phyloP scores from a whole-genome alignment of 2,113 vertebrate genomes.

The Ceyx melanurus region DNA sequence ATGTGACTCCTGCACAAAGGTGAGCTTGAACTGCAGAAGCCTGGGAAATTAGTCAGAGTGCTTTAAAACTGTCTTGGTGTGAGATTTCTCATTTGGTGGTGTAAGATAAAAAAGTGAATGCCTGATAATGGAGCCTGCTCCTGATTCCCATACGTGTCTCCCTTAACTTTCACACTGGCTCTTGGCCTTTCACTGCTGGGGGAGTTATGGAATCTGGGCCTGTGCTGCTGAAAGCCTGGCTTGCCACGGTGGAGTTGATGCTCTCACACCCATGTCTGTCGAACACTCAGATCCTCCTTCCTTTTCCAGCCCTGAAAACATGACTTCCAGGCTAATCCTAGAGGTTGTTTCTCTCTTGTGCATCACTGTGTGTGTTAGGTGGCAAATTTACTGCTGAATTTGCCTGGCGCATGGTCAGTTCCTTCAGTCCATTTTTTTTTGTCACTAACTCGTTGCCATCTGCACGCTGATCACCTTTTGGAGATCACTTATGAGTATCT shows the following conservation, averaged over 20 bases:
- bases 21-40: neutral
- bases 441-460: neutral
- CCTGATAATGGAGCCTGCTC: fast-evolving
- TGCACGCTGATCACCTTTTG: neutral
- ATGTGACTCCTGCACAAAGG: neutral
- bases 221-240: neutral
- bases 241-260: fast-evolving
- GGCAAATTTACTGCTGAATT: neutral
- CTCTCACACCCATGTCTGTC: fast-evolving
- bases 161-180: neutral
- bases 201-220: neutral
- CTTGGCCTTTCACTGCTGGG: neutral
- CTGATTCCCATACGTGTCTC: fast-evolving
- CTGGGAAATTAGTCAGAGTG: neutral
- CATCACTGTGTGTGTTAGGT: neutral
- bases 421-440: neutral
- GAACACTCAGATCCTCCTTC: neutral
- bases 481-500: neutral
- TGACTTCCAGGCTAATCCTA: neutral
- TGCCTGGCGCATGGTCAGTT: neutral
- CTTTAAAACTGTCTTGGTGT: neutral
- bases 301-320: neutral
- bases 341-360: neutral
- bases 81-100: neutral
- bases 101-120: neutral